Conservation (phyloP, 2,113 vertebrate species). For the Stictonetta naevosa region DNA sequence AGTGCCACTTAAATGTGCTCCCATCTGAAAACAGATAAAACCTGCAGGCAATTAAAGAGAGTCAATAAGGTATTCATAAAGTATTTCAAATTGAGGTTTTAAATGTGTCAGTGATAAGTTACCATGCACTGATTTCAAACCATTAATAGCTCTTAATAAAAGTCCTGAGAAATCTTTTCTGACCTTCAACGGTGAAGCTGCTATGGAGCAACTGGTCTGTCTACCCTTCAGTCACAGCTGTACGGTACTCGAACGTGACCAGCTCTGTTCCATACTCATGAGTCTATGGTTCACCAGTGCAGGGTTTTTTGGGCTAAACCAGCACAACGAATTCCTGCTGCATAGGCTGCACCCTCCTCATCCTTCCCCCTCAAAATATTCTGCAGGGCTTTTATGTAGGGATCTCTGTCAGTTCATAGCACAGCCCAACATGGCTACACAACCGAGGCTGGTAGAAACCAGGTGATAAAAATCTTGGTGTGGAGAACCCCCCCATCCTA, state of each 20-base stretch:
- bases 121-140: background rate
- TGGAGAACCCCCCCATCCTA: background rate
- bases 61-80: background rate
- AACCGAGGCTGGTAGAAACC: background rate
- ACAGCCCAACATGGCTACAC: background rate
- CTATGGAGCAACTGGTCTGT: background rate
- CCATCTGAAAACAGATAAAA: background rate
- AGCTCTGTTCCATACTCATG: accelerated
- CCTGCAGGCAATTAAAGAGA: background rate
- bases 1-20: accelerated
- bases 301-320: background rate
- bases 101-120: background rate
- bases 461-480: background rate
- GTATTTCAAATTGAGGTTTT: background rate
- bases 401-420: background rate
- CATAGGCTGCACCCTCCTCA: background rate
- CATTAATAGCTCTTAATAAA: background rate
- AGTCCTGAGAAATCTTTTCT: too few relatives aligned
- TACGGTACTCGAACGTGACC: background rate
- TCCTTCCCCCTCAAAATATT: background rate
- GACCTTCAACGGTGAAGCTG: background rate
- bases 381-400: background rate
- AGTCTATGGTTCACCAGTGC: accelerated
- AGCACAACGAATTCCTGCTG: background rate
- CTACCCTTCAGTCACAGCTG: background rate